phyloP scores from a whole-genome alignment of 2,797 vertebrate species.

The Cottoperca gobio region DNA sequence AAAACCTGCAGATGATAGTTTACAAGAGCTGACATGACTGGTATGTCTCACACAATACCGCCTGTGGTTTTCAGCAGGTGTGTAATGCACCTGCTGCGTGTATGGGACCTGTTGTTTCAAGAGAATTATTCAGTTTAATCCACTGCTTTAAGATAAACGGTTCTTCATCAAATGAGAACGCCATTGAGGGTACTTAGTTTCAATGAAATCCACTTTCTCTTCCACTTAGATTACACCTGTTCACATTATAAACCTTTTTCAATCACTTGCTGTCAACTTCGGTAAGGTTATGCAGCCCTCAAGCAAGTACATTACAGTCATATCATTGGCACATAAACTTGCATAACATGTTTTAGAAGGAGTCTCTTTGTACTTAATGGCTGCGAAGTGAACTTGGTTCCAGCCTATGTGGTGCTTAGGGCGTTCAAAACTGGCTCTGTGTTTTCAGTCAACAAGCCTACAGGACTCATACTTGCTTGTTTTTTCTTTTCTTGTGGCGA shows the following conservation, averaged over 20 bases:
- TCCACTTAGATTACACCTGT: neutral
- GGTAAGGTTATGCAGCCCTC: slow-evolving; percentile 40
- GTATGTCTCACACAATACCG: slow-evolving; percentile 60
- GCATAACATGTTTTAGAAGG: slow-evolving; percentile 60
- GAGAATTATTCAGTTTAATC: slow-evolving; percentile 43
- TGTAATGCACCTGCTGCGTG: slow-evolving; percentile 71
- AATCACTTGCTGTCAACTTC: slow-evolving; percentile 30
- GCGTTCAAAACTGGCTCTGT: slow-evolving; percentile 73
- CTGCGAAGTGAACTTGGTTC: slow-evolving; percentile 31
- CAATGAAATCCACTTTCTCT: slow-evolving; percentile 3
- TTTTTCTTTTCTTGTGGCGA: slow-evolving; percentile 20
- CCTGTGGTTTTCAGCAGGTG: slow-evolving; percentile 72
- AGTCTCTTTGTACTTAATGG: slow-evolving; percentile 12
- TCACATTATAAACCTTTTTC: neutral
- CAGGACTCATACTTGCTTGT: slow-evolving; percentile 44
- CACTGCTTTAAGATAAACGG: slow-evolving; percentile 57
- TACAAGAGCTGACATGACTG: slow-evolving; percentile 76
- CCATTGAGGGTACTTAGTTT: neutral
- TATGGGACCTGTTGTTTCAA: slow-evolving; percentile 45
- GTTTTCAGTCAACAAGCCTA: slow-evolving; percentile 52
- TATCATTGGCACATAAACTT: slow-evolving; percentile 54
- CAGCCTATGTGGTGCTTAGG: slow-evolving; percentile 47
- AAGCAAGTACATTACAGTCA: slow-evolving; percentile 43
- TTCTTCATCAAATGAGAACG: slow-evolving; percentile 23
- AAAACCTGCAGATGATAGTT: slow-evolving; percentile 42